Evolutionary conservation across 2,113 vertebrate species (phyloP), one percentile per base, ranked within the genome.

Genomic region (Scatophagus argus): DNA sequence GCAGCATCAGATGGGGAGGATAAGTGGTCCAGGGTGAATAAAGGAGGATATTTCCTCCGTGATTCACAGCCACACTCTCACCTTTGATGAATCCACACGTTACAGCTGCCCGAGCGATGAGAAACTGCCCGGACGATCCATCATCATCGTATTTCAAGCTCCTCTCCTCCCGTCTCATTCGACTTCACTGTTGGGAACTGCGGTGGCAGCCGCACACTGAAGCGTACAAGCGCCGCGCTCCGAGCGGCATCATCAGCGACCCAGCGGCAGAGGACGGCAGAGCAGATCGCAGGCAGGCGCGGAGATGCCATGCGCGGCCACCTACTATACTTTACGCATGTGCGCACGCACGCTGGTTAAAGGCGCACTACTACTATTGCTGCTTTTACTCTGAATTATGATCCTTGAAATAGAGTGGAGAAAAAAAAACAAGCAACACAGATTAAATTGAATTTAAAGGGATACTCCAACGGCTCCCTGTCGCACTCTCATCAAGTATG

Each of bases 211-310:
- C 54, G 79, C 81, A 67, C 79, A 64, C 1, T 46, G 47, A 58
- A 27, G 83, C 44, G 87, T 60, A 73, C 68, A 72, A 62, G 83
- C 63, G 79, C 79, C 71, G 76, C 83, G 89, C 86, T 83, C 81
- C 59, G 81, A 85, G 83, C 88, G 89, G 91, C 90, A 89, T 88
- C 88, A 80, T 49, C 82, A 77, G 78, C 81, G 81, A 88, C 82
- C 59, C 63, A 86, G 83, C 92, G 84, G 90, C 87, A 90, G 92
- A 86, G 90, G 90, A 90, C 91, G 87, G 91, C 85, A 83, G 72
- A 89, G 52, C 54, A 77, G 68, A 89, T 82, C 66, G 71, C 77
- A 61, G 25, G 81, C 75, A 79, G 61, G 75, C 56, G 19, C 74
- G 3, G 71, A 88, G 77, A 84, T 87, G 87, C 74, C 90, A 88